Evolutionary conservation across 2,113 vertebrate genomes (phyloP), one percentile per base, ranked within the genome.

Genomic region (Takifugu bimaculatus): DNA sequence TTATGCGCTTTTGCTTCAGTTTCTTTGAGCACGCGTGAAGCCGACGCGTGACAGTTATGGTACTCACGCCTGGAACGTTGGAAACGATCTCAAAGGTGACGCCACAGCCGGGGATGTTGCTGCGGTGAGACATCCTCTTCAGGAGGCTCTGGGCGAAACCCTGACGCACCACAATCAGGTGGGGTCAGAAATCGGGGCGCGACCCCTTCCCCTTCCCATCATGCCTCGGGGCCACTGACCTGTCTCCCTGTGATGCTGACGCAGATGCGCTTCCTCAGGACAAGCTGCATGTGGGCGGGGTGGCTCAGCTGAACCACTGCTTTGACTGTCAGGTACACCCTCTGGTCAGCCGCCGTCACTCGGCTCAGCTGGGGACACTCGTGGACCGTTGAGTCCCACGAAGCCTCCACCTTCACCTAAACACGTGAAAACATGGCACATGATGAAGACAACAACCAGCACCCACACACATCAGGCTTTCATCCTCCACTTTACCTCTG

Each of bases 31-130:
- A 13, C 26, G 35, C n/a, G 26, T 11, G 4, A 9, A 28, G 44
- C 11, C 39, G 32, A 11, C 39, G 13, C 45, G 7, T 26, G 32
- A 13, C 1, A 10, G 0, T 20, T 14, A 2, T 0, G 1, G 25
- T 20, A 74, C 88, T 87, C 26, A 97, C 96, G 89, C 96, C 96
- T 32, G 96, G 96, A 78, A 98, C 96, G 85, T 98, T 98, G 53
- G 96, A 98, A 70, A 98, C 94, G 0, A 98, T 92, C 82, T 98
- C 95, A 63, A 97, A 97, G 65, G 94, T 97, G 77, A 98, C 91
- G 3, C 95, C 96, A 50, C 94, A 95, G 84, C 92, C 91, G 32
- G 94, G 92, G 77, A 97, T 90, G 65, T 91, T 91, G 83, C 94
- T 96, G 62, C 95, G 90, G 57, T 90, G 93, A 52, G 95, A 96